phyloP scores from a whole-genome alignment of 2,113 vertebrate species.

The Microtus richardsoni region DNA sequence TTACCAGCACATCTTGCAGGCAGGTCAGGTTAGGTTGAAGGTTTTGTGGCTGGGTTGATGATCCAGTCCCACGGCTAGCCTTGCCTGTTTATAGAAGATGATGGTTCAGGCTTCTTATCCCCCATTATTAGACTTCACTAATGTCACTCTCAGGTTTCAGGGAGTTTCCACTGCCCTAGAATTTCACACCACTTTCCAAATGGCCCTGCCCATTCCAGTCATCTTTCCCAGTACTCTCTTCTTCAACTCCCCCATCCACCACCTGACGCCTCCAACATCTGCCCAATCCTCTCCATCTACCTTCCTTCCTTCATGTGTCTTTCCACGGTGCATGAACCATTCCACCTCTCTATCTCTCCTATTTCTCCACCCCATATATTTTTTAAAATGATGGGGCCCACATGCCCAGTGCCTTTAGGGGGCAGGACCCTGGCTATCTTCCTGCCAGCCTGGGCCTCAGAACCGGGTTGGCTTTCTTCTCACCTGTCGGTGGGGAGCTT shows the following conservation, averaged over 20 bases:
- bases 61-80: too few species aligned
- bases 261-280: not conserved
- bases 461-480: too few species aligned
- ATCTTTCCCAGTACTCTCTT: not conserved
- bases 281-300: too few species aligned
- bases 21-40: not conserved
- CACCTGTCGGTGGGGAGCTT: too few species aligned
- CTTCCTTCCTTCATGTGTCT: too few species aligned
- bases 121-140: not conserved
- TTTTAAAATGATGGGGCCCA: too few species aligned
- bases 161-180: not conserved
- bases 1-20: not conserved
- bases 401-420: too few species aligned
- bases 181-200: not conserved
- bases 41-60: not conserved
- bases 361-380: too few species aligned
- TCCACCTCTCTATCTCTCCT: too few species aligned
- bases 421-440: too few species aligned
- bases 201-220: not conserved
- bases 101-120: not conserved
- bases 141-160: not conserved
- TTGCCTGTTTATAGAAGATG: not conserved
- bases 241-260: not conserved
- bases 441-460: too few species aligned
- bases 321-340: too few species aligned